Conservation (phyloP, 2,888 invertebrate genomes). For the Ectropis crepuscularia region DNA sequence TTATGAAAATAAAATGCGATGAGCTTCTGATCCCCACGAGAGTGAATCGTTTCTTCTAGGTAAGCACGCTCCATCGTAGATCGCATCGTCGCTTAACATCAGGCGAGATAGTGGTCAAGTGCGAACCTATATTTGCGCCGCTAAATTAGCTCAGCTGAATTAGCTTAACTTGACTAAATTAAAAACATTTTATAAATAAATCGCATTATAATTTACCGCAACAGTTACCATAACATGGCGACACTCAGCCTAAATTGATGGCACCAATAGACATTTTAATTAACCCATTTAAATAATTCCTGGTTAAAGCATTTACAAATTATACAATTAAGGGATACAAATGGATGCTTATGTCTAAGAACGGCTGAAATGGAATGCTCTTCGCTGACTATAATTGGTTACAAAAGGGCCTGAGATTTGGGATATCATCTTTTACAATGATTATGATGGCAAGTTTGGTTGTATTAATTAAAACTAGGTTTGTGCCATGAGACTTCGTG, state of each 20-base stretch:
- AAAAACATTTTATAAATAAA: neutral
- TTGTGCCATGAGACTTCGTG: no score
- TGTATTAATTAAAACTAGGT: neutral
- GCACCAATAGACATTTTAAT: conserved; percentile 3
- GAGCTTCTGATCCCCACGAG: no score
- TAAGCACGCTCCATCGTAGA: no score
- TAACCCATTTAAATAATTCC: conserved; percentile 2
- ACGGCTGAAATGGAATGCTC: neutral
- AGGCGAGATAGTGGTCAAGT: no score
- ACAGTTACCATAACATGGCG: neutral
- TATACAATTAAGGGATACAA: conserved; percentile 6
- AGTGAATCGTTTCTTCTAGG: no score
- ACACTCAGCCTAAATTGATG: neutral
- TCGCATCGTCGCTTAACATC: no score
- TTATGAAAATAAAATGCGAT: no score
- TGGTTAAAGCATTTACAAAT: conserved; percentile 3
- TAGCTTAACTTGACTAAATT: no score
- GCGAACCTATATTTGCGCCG: no score
- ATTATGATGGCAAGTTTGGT: neutral
- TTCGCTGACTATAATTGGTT: neutral
- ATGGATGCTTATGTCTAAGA: conserved; percentile 2
- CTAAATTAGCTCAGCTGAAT: no score
- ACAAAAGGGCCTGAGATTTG: neutral
- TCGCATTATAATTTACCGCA: neutral
- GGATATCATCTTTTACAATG: neutral